Evolutionary conservation across 2,888 invertebrate species (phyloP).

Genomic region (Amphiduros pacificus): DNA sequence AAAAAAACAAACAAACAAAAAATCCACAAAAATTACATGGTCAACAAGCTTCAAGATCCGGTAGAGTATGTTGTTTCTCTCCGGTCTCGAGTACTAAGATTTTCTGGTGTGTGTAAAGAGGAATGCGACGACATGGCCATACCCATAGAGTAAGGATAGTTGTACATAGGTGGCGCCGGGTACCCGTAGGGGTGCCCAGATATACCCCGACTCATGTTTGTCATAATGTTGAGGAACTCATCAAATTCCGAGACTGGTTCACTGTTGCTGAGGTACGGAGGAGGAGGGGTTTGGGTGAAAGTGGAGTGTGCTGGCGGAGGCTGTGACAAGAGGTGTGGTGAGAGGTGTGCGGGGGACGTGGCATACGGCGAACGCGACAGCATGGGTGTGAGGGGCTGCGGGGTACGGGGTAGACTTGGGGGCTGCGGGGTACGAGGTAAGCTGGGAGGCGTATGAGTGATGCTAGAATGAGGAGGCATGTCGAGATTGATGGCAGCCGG

Average conservation of each 20-base stretch:
- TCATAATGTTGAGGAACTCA: conserved; percentile 13
- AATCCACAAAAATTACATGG: not conserved
- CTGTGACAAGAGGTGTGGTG: not conserved
- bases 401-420: conserved; percentile 5
- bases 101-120: conserved; percentile 7
- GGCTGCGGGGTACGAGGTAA: not conserved
- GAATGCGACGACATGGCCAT: conserved; percentile 1
- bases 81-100: conserved; percentile 13
- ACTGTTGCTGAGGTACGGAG: conserved; percentile 13
- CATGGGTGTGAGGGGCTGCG: not conserved
- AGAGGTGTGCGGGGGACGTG: conserved; percentile 2
- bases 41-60: not conserved
- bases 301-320: conserved; percentile 9
- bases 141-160: not conserved
- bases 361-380: conserved; percentile 8
- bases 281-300: conserved; percentile 14
- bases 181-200: not conserved
- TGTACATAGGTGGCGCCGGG: not conserved
- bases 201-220: conserved; percentile 4
- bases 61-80: not conserved
- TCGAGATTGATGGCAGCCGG: conserved; percentile 26
- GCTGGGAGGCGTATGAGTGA: not conserved
- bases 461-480: conserved; percentile 17
- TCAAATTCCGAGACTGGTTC: conserved; percentile 12
- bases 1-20: not conserved